These are phyloP conservation scores for Dendrolimus houi DNA, from an alignment of 2,888 invertebrate species.

Conservation along the genomic window DNA sequence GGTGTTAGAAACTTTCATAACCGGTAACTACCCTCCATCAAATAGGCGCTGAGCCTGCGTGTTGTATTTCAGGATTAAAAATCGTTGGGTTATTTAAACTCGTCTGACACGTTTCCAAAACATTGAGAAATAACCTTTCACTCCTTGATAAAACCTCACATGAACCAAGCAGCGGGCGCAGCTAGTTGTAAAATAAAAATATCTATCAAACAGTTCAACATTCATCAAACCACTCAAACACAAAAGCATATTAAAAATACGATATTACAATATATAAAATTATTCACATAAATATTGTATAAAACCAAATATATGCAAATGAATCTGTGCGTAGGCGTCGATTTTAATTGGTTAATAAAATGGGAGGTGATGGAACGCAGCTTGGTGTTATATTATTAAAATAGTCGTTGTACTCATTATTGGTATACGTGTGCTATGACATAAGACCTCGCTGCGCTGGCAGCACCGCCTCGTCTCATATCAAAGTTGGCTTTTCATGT, in stretches of 20 bases:
- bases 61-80: too few relatives aligned
- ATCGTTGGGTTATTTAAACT: too few relatives aligned
- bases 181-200: too few relatives aligned
- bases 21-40: too few relatives aligned
- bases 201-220: too few relatives aligned
- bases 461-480: not conserved
- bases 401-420: not conserved
- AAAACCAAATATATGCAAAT: slow-evolving; percentile 3
- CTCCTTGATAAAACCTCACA: too few relatives aligned
- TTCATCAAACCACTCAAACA: not conserved
- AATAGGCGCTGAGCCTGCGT: too few relatives aligned
- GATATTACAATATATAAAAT: slow-evolving; percentile 2
- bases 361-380: not conserved
- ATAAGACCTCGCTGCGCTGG: not conserved
- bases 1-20: too few relatives aligned
- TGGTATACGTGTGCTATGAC: not conserved
- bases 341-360: slow-evolving; percentile 4
- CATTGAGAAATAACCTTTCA: too few relatives aligned
- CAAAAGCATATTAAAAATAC: not conserved
- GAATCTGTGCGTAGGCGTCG: slow-evolving; percentile 6
- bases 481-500: too few relatives aligned
- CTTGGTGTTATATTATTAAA: not conserved
- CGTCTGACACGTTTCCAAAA: too few relatives aligned
- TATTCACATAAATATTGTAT: slow-evolving; percentile 1
- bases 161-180: too few relatives aligned